Conservation (phyloP, 2,797 vertebrate species). For the Fratercula arctica region DNA sequence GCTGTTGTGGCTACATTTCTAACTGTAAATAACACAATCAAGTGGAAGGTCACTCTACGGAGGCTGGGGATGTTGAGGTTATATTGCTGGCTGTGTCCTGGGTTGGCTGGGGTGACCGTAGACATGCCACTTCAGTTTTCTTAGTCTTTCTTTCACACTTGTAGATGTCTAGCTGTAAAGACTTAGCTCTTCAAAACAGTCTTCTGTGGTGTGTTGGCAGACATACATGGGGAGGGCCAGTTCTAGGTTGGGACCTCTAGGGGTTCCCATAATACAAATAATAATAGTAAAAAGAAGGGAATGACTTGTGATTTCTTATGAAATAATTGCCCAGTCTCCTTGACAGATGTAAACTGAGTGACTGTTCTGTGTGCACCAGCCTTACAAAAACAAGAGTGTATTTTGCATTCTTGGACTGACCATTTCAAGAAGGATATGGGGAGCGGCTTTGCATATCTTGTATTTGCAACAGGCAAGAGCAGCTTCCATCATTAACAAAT, state of each 20-base stretch:
- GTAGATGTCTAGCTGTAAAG: background rate
- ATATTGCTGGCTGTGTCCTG: background rate
- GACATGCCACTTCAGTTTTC: background rate
- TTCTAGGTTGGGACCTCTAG: conserved; percentile 39
- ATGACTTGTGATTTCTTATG: background rate
- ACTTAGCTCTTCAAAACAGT: background rate
- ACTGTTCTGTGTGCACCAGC: background rate
- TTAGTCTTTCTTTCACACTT: background rate
- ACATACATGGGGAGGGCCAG: background rate
- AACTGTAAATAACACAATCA: background rate
- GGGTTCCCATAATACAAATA: conserved; percentile 48
- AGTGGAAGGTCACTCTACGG: background rate
- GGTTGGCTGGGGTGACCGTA: background rate
- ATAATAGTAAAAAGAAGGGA: background rate
- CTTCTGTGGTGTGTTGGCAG: background rate
- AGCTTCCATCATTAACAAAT: background rate
- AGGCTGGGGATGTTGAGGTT: background rate
- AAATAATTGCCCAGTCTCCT: background rate
- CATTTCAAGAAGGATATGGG: background rate
- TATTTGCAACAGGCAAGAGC: background rate
- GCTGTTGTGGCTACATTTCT: background rate
- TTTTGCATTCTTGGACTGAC: background rate
- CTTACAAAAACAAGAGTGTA: background rate
- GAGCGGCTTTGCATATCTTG: background rate
- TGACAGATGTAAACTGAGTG: background rate